phyloP scores from a whole-genome alignment of 2,888 invertebrate genomes.

The Chloroclystis v-ata region DNA sequence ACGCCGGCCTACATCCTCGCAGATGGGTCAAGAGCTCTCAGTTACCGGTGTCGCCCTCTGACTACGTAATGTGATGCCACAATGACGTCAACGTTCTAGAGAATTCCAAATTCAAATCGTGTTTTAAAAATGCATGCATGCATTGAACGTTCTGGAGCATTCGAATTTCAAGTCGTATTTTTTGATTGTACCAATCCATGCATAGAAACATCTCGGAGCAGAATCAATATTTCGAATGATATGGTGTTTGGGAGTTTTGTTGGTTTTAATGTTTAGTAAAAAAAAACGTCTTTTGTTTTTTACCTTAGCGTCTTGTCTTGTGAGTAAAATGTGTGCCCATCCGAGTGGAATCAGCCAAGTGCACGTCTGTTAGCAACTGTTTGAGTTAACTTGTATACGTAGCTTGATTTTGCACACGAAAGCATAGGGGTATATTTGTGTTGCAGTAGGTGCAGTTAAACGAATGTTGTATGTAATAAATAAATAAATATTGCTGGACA shows the following conservation, averaged over 20 bases:
- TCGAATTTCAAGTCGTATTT: too few relatives aligned
- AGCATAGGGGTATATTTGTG: not conserved
- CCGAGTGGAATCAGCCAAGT: conserved; percentile 21
- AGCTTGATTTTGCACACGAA: conserved; percentile 16
- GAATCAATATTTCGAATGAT: too few relatives aligned
- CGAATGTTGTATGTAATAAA: too few relatives aligned
- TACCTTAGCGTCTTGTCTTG: not conserved
- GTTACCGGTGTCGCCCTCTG: conserved; percentile 24
- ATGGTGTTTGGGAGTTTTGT: too few relatives aligned
- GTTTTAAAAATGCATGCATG: too few relatives aligned
- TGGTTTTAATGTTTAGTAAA: too few relatives aligned
- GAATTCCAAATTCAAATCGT: too few relatives aligned
- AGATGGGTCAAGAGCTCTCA: conserved; percentile 36
- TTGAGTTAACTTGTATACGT: conserved; percentile 7
- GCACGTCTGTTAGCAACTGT: conserved; percentile 14
- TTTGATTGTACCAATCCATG: too few relatives aligned
- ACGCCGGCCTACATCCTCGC: conserved; percentile 35
- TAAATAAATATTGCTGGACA: too few relatives aligned
- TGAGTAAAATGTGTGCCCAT: conserved; percentile 13
- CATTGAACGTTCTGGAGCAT: too few relatives aligned
- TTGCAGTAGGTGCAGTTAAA: not conserved
- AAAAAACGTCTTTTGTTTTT: not conserved
- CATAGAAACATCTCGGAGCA: too few relatives aligned
- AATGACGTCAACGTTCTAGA: not conserved
- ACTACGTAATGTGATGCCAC: not conserved